A percentile compares a stretch with the other conserved stretches of the same genome.
These are phyloP conservation scores for Poeciliopsis prolifica DNA, from an alignment of 2,113 vertebrate genomes.

Conservation along the genomic window DNA sequence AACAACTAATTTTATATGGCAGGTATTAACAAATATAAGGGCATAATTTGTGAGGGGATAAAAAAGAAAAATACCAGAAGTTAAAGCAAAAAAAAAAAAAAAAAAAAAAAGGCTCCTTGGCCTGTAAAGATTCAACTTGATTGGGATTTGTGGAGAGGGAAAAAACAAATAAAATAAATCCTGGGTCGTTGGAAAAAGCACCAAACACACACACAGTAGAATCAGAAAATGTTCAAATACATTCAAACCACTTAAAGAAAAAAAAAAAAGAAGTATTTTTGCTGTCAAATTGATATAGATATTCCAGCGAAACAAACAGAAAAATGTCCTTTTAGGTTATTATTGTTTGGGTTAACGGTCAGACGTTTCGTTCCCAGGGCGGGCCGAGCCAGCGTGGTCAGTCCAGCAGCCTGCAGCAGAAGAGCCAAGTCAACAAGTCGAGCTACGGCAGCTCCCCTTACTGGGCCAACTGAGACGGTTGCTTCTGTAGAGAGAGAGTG, in stretches of 20 bases:
- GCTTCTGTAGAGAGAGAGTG: not conserved
- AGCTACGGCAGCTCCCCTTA: constrained; percentile 97
- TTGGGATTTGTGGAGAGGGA: no score
- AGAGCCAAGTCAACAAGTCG: constrained; percentile 98
- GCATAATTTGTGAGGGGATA: no score
- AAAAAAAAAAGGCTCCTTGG: no score
- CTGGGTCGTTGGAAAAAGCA: no score
- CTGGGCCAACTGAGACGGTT: constrained; percentile 89
- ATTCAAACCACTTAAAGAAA: not conserved
- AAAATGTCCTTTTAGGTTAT: no score
- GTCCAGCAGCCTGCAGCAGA: constrained; percentile 96
- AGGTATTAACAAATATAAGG: no score
- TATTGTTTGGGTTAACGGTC: not conserved
- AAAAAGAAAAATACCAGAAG: no score
- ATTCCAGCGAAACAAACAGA: no score
- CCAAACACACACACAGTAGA: not conserved
- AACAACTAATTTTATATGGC: no score
- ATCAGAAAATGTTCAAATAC: not conserved
- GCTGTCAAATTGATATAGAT: not conserved
- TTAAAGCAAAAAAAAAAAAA: no score
- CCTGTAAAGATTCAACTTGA: no score
- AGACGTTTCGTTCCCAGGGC: constrained; percentile 74
- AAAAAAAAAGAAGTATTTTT: not conserved
- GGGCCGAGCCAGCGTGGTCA: constrained; percentile 92
- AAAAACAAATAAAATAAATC: no score